Evolutionary conservation across 2,888 invertebrate genomes (phyloP).

Genomic region (Cephonodes hylas): DNA sequence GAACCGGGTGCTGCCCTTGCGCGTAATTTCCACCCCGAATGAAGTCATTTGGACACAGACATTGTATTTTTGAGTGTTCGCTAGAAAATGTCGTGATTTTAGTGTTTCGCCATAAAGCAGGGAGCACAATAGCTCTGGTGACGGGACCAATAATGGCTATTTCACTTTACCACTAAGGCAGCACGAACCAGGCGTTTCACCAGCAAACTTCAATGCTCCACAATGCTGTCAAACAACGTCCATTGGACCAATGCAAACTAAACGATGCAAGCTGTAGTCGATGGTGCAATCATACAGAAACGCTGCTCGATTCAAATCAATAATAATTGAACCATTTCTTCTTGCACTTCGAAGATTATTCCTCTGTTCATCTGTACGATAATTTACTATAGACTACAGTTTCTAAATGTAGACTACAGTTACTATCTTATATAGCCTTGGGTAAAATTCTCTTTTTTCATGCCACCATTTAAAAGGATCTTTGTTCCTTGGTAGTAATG

Average conservation of each 20-base stretch:
- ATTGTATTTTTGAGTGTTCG: no score
- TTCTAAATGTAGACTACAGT: no score
- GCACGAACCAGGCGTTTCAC: neutral
- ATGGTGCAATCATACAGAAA: slow-evolving; percentile 1
- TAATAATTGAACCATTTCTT: neutral
- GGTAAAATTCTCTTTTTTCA: neutral
- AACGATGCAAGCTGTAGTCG: neutral
- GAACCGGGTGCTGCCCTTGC: no score
- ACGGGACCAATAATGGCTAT: no score
- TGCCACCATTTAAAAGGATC: neutral
- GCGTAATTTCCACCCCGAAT: no score
- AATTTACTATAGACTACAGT: no score
- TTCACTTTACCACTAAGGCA: no score
- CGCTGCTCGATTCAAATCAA: slow-evolving; percentile 6
- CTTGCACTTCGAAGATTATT: neutral
- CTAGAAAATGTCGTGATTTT: no score
- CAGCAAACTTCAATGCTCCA: neutral
- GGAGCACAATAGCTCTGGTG: no score
- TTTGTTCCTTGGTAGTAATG: neutral
- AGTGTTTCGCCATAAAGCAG: no score
- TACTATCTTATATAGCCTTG: no score
- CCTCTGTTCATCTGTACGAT: neutral
- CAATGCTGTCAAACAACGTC: slow-evolving; percentile 2
- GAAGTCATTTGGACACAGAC: no score
- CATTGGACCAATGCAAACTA: slow-evolving; percentile 1